Evolutionary conservation across 2,888 invertebrate species (phyloP), one percentile per base, ranked within the genome.

Genomic region (Muschampia plurimacula): DNA sequence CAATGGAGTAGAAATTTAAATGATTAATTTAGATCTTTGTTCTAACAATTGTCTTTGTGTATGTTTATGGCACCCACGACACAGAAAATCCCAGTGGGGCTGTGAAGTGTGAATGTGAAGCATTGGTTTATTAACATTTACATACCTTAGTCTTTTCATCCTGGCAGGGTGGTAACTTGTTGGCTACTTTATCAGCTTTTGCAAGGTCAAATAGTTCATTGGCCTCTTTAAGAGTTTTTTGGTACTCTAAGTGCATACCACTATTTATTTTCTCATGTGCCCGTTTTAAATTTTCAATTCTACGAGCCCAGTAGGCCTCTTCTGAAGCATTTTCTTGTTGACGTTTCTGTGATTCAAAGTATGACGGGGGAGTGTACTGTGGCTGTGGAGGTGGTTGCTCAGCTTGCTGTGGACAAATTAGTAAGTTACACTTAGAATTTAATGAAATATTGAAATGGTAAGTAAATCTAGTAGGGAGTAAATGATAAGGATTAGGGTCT

Each of bases 91-190:
- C n/a, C n/a, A n/a, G n/a, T n/a, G n/a, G n/a, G n/a, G n/a, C n/a
- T n/a, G n/a, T n/a, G n/a, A n/a, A n/a, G n/a, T n/a, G n/a, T n/a
- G n/a, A n/a, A n/a, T n/a, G n/a, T n/a, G n/a, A n/a, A n/a, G n/a
- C n/a, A n/a, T n/a, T n/a, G n/a, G n/a, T n/a, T n/a, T n/a, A n/a
- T n/a, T n/a, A n/a, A 28, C 28, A 28, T 28, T 15, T 22, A 63
- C 28, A 74, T 83, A 92, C 94, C 90, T 93, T 93, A 60, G 89
- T 87, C 81, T 93, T 94, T 74, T 94, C 93, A 49, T 90, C 90
- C 78, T 94, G 91, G 78, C 94, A 94, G 69, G 94, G 94, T 70
- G 92, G 88, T 72, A 91, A 75, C 77, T 92, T 93, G 73, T 79
- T 87, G 15, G 80, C 83, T 74, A 88, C 75, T 86, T 90, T 91